phyloP scores from a whole-genome alignment of 2,797 vertebrate species.

The Sebastes aleutianus region DNA sequence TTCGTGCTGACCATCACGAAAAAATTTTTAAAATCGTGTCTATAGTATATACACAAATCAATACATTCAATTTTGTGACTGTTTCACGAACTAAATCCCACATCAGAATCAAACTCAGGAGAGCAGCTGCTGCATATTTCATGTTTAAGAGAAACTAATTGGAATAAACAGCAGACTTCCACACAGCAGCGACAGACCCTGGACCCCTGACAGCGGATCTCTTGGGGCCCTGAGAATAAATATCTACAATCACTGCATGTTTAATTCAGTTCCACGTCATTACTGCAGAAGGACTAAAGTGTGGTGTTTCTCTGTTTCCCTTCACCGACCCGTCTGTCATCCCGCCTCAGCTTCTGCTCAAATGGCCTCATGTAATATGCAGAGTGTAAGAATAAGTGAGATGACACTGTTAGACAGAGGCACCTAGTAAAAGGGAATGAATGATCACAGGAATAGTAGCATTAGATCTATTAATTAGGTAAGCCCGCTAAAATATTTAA shows the following conservation, averaged over 20 bases:
- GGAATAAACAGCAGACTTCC: not conserved
- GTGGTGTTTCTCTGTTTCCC: not conserved
- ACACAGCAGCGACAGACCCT: not conserved
- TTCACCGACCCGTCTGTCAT: not conserved
- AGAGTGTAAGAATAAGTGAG: constrained; percentile 46
- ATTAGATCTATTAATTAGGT: constrained; percentile 64
- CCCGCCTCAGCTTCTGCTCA: not conserved
- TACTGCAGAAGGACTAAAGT: not conserved
- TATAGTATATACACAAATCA: no score
- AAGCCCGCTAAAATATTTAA: constrained; percentile 74
- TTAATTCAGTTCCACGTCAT: not conserved
- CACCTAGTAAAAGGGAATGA: constrained; percentile 55
- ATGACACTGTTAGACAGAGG: constrained; percentile 47
- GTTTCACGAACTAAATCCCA: no score
- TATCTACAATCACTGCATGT: not conserved
- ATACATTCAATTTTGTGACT: no score
- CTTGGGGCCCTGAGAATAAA: not conserved
- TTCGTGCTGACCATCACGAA: no score
- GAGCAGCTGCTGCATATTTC: not conserved
- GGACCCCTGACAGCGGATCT: not conserved
- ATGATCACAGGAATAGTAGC: constrained; percentile 71
- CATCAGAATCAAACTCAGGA: not conserved
- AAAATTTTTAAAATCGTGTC: accelerated
- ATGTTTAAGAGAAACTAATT: not conserved
- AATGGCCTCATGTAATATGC: constrained; percentile 55